Percentiles rank a stretch among this genome's conserved stretches.
phyloP scores from a whole-genome alignment of 1,140 invertebrate genomes.

The Paraescarpia echinospica region DNA sequence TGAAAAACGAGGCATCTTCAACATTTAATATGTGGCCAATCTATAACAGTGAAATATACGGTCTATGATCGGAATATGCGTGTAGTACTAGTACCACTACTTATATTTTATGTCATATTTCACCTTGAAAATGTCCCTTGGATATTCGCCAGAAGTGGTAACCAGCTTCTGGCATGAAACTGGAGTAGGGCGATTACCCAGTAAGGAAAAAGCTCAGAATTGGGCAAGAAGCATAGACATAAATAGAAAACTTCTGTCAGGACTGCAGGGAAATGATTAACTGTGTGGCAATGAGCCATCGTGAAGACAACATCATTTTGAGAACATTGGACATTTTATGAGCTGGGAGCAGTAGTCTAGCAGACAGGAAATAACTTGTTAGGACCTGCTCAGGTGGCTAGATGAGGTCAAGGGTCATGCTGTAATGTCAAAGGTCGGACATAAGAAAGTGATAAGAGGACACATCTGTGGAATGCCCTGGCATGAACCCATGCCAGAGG shows the following conservation, averaged over 20 bases:
- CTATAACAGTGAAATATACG: too few species aligned
- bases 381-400: neutral
- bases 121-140: neutral
- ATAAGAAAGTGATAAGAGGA: neutral
- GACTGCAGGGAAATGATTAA: too few species aligned
- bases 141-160: neutral
- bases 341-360: neutral
- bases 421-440: neutral
- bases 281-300: neutral
- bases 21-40: too few species aligned
- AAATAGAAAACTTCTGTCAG: too few species aligned
- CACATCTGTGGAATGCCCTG: neutral
- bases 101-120: too few species aligned
- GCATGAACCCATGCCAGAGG: neutral
- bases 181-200: neutral
- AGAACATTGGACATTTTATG: neutral
- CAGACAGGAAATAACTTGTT: neutral
- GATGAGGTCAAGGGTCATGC: neutral
- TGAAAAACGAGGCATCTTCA: too few species aligned
- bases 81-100: too few species aligned
- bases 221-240: neutral
- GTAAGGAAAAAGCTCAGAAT: neutral
- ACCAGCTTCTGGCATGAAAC: neutral
- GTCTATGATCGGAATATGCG: too few species aligned
- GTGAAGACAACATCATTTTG: neutral